A percentile compares a stretch with the other conserved stretches of the same genome.
Conservation (phyloP, 2,888 invertebrate genomes). For the Caenorhabditis sp. region DNA sequence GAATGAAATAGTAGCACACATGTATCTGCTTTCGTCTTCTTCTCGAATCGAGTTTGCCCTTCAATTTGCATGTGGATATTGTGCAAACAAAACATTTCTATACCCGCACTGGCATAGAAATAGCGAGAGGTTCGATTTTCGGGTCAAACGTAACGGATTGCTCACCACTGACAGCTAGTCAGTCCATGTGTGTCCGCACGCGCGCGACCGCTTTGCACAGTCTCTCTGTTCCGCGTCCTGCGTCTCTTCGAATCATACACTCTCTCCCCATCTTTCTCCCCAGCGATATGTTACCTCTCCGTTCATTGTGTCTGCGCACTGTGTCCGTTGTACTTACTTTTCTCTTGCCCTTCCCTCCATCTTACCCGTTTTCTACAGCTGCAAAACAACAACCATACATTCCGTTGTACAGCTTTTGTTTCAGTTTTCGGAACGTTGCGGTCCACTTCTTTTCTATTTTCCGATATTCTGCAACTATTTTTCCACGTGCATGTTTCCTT, state of each 20-base stretch:
- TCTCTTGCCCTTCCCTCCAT: slow-evolving; percentile 4
- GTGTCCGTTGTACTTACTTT: slow-evolving; percentile 58
- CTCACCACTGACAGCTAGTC: slow-evolving; percentile 39
- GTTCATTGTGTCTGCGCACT: slow-evolving; percentile 51
- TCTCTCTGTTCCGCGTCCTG: slow-evolving; percentile 25
- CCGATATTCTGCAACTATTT: background rate
- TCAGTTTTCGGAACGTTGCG: slow-evolving; percentile 22
- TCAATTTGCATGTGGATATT: slow-evolving; percentile 52
- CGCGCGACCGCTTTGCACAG: slow-evolving; percentile 43
- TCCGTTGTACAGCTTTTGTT: slow-evolving; percentile 34
- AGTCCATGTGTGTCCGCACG: slow-evolving; percentile 24
- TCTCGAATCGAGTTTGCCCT: slow-evolving; percentile 47
- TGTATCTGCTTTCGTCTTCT: slow-evolving; percentile 30
- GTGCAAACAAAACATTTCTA: slow-evolving; percentile 55
- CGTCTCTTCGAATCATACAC: slow-evolving; percentile 13
- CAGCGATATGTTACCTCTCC: slow-evolving; percentile 41
- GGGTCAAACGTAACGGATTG: slow-evolving; percentile 45
- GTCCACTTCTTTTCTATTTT: slow-evolving; percentile 1
- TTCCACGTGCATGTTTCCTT: background rate
- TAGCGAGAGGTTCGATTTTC: slow-evolving; percentile 40
- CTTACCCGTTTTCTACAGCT: slow-evolving; percentile 34
- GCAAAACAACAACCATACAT: slow-evolving; percentile 36
- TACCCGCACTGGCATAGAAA: slow-evolving; percentile 50
- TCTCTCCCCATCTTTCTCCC: background rate
- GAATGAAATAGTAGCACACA: slow-evolving; percentile 15